These are phyloP conservation scores for Cheilosia vulpina DNA, from an alignment of 2,888 invertebrate genomes.

Conservation along the genomic window DNA sequence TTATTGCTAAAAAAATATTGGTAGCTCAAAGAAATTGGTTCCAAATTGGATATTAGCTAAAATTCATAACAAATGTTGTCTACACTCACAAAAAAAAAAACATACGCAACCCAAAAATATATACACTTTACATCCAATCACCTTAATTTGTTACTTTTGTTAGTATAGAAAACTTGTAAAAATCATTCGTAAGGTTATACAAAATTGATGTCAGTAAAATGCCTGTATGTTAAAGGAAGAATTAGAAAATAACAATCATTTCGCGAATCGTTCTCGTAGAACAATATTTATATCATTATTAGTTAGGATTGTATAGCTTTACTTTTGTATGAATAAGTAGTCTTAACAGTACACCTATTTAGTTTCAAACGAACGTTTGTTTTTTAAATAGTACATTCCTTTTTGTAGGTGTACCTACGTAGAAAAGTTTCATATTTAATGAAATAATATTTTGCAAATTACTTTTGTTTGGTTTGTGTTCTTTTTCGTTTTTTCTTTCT, in stretches of 20 bases:
- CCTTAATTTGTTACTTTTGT: conserved; percentile 26
- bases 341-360: conserved; percentile 4
- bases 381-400: conserved; percentile 16
- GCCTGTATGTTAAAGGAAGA: conserved; percentile 2
- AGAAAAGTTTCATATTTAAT: conserved; percentile 61
- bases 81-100: conserved; percentile 14
- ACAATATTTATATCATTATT: conserved; percentile 1
- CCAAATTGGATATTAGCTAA: not conserved
- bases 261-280: conserved; percentile 21
- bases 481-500: conserved; percentile 81
- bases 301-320: conserved; percentile 28
- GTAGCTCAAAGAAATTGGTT: conserved; percentile 3
- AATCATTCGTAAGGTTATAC: conserved; percentile 12
- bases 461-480: conserved; percentile 76
- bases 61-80: not conserved
- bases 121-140: conserved; percentile 36
- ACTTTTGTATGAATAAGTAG: conserved; percentile 40
- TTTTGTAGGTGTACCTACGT: conserved; percentile 50
- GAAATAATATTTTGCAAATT: conserved; percentile 67
- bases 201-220: conserved; percentile 26
- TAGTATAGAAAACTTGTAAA: conserved; percentile 26
- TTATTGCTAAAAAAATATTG: conserved; percentile 11
- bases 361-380: not conserved
- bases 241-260: conserved; percentile 5
- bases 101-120: conserved; percentile 9